Evolutionary conservation across 64 coral and sea anemone genomes (phyloP).

Genomic region (Montipora efflorescens): DNA sequence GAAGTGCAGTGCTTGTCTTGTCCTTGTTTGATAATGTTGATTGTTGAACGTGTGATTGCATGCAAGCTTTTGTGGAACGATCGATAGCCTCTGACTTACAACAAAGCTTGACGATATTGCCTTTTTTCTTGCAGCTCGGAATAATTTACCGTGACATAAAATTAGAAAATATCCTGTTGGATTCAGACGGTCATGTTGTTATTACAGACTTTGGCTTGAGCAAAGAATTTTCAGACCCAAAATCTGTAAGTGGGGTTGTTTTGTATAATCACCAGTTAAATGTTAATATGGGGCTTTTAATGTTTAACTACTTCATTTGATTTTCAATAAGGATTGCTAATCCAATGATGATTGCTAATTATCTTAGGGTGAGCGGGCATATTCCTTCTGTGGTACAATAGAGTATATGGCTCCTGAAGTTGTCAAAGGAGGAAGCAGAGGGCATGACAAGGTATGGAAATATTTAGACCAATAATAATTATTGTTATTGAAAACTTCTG

Average conservation of each 20-base stretch:
- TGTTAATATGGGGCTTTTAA: no score
- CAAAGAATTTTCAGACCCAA: constrained; percentile 91
- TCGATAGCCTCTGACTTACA: not conserved
- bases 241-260: constrained; percentile 77
- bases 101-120: not conserved
- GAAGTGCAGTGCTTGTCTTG: no score
- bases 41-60: not conserved
- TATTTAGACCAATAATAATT: not conserved
- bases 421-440: constrained; percentile 91
- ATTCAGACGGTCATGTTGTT: constrained; percentile 93
- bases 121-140: constrained; percentile 80
- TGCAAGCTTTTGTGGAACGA: not conserved
- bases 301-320: not conserved
- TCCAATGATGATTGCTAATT: not conserved
- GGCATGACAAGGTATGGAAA: constrained; percentile 94
- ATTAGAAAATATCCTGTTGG: constrained; percentile 95
- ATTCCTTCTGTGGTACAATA: constrained; percentile 99
- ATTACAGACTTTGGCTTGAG: constrained; percentile 99
- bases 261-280: not conserved
- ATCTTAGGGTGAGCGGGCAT: constrained; percentile 84
- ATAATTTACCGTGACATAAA: constrained; percentile 99
- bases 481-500: no score
- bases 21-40: no score
- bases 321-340: not conserved
- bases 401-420: constrained; percentile 99